Conservation (phyloP, 2,113 vertebrate genomes). For the Shinisaurus crocodilurus region DNA sequence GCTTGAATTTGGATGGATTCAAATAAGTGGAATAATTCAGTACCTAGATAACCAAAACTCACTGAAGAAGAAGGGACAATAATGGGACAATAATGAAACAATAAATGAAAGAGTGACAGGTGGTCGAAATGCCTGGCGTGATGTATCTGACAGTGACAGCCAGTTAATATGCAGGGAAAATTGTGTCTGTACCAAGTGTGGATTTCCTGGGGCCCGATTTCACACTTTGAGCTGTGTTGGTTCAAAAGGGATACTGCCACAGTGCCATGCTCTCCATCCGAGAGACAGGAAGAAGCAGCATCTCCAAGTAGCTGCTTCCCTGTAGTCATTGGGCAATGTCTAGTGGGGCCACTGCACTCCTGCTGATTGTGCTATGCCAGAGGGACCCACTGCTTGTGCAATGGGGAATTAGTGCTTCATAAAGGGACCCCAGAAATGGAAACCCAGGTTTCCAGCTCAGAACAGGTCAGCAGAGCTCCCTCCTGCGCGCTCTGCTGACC, state of each 20-base stretch:
- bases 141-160: background rate
- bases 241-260: background rate
- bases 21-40: background rate
- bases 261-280: background rate
- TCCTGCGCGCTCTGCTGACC: no score
- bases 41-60: background rate
- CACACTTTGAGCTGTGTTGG: background rate
- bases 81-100: background rate
- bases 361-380: no score
- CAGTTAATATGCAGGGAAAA: background rate
- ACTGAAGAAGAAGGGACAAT: background rate
- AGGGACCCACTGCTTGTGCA: no score
- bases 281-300: background rate
- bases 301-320: background rate
- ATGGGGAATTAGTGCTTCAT: no score
- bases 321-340: background rate
- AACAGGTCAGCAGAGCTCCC: no score
- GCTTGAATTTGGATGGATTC: constrained; percentile 9
- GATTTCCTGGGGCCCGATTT: background rate
- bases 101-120: background rate
- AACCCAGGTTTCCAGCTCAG: no score
- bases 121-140: background rate
- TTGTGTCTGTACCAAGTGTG: background rate
- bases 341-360: no score
- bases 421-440: no score